Percentiles rank a stretch among this genome's conserved stretches.
Conservation (phyloP, 2,797 vertebrate species). For the Selene dorsalis region DNA sequence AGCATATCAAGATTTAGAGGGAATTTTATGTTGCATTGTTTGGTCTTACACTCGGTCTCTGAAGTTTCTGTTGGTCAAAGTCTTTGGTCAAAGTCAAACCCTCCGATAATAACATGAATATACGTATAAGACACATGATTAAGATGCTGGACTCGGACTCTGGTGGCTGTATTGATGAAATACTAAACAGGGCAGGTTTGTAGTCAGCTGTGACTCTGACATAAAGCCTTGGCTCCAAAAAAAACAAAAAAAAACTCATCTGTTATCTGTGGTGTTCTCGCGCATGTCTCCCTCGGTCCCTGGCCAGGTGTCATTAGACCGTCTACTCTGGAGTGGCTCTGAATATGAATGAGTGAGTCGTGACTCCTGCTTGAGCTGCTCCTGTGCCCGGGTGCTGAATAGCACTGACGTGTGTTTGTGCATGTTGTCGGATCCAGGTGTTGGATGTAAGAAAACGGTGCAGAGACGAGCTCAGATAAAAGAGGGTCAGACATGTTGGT, state of each 20-base stretch:
- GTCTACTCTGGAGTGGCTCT: conserved; percentile 66
- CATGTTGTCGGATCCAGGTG: conserved; percentile 35
- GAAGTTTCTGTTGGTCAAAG: conserved; percentile 3
- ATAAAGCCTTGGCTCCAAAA: background rate
- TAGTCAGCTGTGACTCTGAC: conserved; percentile 5
- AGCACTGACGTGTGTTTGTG: background rate
- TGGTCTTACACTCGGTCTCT: background rate
- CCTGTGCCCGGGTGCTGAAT: conserved; percentile 7
- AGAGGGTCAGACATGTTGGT: background rate
- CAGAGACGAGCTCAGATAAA: background rate
- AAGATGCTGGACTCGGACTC: background rate
- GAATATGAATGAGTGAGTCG: conserved; percentile 81
- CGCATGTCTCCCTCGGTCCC: conserved; percentile 22
- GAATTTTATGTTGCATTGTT: background rate
- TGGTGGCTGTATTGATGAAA: background rate
- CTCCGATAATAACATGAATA: conserved; percentile 12
- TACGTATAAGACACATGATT: background rate
- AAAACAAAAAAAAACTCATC: conserved; percentile 1
- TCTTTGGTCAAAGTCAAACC: conserved; percentile 5
- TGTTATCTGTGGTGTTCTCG: conserved; percentile 8
- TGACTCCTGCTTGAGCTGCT: conserved; percentile 67
- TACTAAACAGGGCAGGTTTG: background rate
- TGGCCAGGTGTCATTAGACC: conserved; percentile 68
- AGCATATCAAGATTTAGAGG: background rate
- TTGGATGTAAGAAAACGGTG: conserved; percentile 39